Conservation (phyloP, 2,888 invertebrate genomes). For the Amorpha juglandis region DNA sequence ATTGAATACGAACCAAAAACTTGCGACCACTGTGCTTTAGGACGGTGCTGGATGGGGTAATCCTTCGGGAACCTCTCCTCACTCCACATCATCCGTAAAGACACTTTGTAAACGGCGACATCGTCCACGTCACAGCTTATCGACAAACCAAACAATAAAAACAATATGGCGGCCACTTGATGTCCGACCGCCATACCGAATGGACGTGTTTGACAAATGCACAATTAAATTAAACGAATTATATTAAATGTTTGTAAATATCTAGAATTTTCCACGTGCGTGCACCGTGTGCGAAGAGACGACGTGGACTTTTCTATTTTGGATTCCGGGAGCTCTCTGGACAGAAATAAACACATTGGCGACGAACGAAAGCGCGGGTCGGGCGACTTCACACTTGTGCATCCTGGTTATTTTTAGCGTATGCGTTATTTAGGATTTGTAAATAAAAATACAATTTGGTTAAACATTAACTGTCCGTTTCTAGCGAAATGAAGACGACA, state of each 20-base stretch:
- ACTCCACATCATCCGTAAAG: constrained; percentile 94
- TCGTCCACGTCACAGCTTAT: constrained; percentile 89
- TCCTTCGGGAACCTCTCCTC: constrained; percentile 94
- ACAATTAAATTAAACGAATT: constrained; percentile 32
- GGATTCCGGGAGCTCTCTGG: constrained; percentile 62
- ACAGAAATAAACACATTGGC: constrained; percentile 78
- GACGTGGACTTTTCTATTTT: constrained; percentile 81
- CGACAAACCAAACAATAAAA: constrained; percentile 54
- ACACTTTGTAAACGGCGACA: constrained; percentile 93
- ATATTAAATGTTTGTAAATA: constrained; percentile 43
- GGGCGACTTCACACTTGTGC: constrained; percentile 52
- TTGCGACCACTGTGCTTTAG: constrained; percentile 96
- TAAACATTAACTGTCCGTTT: not conserved
- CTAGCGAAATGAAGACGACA: not conserved
- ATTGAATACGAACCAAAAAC: constrained; percentile 90
- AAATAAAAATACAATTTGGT: not conserved
- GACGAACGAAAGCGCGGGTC: constrained; percentile 58
- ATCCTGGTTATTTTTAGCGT: constrained; percentile 54
- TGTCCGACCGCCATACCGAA: constrained; percentile 53
- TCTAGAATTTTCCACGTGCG: constrained; percentile 58
- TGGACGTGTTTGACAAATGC: constrained; percentile 43
- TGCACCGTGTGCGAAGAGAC: constrained; percentile 65
- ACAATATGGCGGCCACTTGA: constrained; percentile 71
- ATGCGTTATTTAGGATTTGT: constrained; percentile 22
- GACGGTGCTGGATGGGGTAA: constrained; percentile 92